These are phyloP conservation scores for Malacoctenus gilli DNA, from an alignment of 2,797 vertebrate species.

Conservation along the genomic window DNA sequence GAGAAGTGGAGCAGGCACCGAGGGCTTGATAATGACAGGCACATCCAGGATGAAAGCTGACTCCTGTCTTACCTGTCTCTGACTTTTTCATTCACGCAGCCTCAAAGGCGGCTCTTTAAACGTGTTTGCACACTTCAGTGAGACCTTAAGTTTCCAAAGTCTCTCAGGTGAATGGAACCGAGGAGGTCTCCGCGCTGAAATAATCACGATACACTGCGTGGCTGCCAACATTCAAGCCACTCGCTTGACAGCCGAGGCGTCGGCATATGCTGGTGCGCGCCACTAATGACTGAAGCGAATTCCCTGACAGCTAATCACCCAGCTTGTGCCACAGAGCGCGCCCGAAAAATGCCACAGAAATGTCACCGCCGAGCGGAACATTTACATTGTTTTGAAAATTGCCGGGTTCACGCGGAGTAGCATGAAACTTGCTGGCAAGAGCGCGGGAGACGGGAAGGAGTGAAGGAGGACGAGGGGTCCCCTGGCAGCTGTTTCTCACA, in stretches of 20 bases:
- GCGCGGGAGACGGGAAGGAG: conserved; percentile 7
- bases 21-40: conserved; percentile 59
- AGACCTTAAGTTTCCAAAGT: conserved; percentile 29
- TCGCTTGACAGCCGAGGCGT: conserved; percentile 43
- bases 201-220: conserved; percentile 28
- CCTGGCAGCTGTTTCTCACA: conserved; percentile 72
- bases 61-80: conserved; percentile 47
- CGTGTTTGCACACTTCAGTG: conserved; percentile 24
- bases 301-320: conserved; percentile 61
- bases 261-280: conserved; percentile 32
- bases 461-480: conserved; percentile 55
- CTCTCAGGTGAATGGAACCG: conserved; percentile 27
- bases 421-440: conserved; percentile 71
- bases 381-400: conserved; percentile 59
- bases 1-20: conserved; percentile 67
- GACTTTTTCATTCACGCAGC: conserved; percentile 23
- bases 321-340: conserved; percentile 28
- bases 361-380: conserved; percentile 60
- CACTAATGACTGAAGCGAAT: conserved; percentile 45
- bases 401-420: conserved; percentile 74
- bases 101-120: conserved; percentile 53
- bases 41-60: conserved; percentile 52
- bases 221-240: conserved; percentile 31
- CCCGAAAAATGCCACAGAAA: conserved; percentile 68
- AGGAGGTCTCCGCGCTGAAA: conserved; percentile 31